These are phyloP conservation scores for Polypedilum pembai DNA, from an alignment of 1,140 invertebrate genomes.

Conservation along the genomic window DNA sequence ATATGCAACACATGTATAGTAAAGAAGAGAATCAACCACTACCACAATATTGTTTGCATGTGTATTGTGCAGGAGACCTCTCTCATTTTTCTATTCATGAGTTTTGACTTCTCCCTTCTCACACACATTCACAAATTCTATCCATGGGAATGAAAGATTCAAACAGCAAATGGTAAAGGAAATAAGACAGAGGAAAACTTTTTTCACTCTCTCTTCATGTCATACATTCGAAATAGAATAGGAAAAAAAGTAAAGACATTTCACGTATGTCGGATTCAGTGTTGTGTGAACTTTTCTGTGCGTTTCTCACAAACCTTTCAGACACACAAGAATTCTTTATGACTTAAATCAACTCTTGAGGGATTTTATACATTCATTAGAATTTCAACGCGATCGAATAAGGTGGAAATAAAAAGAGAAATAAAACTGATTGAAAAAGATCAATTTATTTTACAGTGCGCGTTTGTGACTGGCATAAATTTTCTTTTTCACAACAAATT, in stretches of 20 bases:
- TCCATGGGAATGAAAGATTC: neutral
- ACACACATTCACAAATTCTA: neutral
- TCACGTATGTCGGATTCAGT: slow-evolving; percentile 3
- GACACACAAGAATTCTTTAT: neutral
- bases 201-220: too few relatives aligned
- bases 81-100: neutral
- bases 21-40: too few relatives aligned
- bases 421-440: too few relatives aligned
- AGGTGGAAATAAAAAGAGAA: too few relatives aligned
- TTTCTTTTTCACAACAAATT: too few relatives aligned
- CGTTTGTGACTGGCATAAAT: too few relatives aligned
- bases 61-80: too few relatives aligned
- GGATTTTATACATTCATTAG: neutral
- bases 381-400: neutral
- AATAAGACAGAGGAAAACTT: too few relatives aligned
- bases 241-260: neutral
- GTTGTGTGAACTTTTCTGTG: neutral
- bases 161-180: slow-evolving; percentile 5
- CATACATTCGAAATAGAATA: too few relatives aligned
- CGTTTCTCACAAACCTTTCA: neutral
- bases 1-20: too few relatives aligned
- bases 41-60: too few relatives aligned
- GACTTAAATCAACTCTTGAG: neutral
- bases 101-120: neutral
- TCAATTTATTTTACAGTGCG: too few relatives aligned